Percentiles rank a stretch among this genome's conserved stretches.
phyloP scores from a whole-genome alignment of 2,888 invertebrate species.

The Clusia tigrina region DNA sequence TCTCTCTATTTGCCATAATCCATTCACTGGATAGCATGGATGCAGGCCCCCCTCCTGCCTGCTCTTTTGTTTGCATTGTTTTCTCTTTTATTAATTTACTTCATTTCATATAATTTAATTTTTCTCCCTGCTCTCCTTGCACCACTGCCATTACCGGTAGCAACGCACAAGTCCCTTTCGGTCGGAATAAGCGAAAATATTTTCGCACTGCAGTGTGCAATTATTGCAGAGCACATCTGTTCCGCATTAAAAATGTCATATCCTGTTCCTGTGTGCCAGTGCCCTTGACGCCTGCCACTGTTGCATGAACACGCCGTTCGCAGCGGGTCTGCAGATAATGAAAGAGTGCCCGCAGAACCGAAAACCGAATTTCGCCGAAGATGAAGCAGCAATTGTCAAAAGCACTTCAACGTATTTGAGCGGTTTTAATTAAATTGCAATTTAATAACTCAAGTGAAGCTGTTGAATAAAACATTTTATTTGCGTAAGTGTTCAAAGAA shows the following conservation, averaged over 20 bases:
- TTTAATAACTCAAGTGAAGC: conserved; percentile 30
- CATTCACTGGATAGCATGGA: too few relatives aligned
- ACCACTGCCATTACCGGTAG: background rate
- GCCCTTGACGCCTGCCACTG: conserved; percentile 34
- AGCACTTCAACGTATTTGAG: conserved; percentile 54
- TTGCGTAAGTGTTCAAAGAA: background rate
- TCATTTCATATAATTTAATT: background rate
- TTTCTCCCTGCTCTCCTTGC: background rate
- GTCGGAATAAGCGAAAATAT: background rate
- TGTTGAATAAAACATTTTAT: background rate
- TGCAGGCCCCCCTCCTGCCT: too few relatives aligned
- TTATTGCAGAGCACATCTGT: conserved; percentile 43
- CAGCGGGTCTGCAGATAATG: too few relatives aligned
- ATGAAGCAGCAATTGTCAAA: conserved; percentile 46
- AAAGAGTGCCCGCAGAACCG: background rate
- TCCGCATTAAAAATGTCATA: conserved; percentile 55
- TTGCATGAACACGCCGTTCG: background rate
- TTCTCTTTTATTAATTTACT: background rate
- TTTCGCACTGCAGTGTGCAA: background rate
- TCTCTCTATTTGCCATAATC: too few relatives aligned
- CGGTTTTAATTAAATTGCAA: conserved; percentile 54
- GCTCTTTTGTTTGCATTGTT: background rate
- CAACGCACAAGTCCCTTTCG: too few relatives aligned
- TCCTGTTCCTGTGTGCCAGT: conserved; percentile 54
- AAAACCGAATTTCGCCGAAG: conserved; percentile 33